Base-by-base conservation (phyloP, 1,140 invertebrate genomes). In the Megathymus violae region DNA sequence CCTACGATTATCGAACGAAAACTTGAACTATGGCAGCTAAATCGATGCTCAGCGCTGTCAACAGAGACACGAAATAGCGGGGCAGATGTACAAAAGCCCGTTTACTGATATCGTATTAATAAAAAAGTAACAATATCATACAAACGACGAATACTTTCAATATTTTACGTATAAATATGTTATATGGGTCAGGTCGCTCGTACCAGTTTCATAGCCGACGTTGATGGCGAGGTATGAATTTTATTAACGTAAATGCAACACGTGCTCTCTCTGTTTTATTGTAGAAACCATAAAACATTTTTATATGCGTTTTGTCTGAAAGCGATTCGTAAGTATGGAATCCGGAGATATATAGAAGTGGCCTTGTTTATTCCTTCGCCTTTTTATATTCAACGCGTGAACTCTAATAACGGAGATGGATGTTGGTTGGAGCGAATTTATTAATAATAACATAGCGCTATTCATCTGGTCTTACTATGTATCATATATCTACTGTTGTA, bases 191-290 rank as follows among this genome's bases (percentile, higher is more conserved):
- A 69, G 71, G 66, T 59, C 36, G 69, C 58, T 62, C 64, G 64
- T 73, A 73, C 64, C 58, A 62, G 63, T 66, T 73, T 66, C 67
- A 73, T 64, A 67, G 70, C 67, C 52, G 58, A 54, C 47, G 67
- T 67, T 73, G 63, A 73, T 63, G 36, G 46, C 59, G 17, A 74
- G 51, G 56, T 74, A 71, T 74, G 71, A 69, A 74, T 74, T 70
- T 70, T 70, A 66, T 65, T 46, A 64, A 64, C 62, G 65, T 75
- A 62, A 67, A 65, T 67, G 70, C 64, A 71, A 67, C 73, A 75
- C 67, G 64, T 72, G 73, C 71, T 40, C 36, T 40, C 36, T 31
- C 62, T 51, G 62, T 69, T 75, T 72, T 75, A 67, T 69, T 67
- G 41, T 46, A 13, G 36, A 41, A 38, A 31, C 19, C 51, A 58